A percentile compares a stretch with the other conserved stretches of the same genome.
Conservation (phyloP, 1,140 invertebrate genomes). For the Dufourea novaeangliae region DNA sequence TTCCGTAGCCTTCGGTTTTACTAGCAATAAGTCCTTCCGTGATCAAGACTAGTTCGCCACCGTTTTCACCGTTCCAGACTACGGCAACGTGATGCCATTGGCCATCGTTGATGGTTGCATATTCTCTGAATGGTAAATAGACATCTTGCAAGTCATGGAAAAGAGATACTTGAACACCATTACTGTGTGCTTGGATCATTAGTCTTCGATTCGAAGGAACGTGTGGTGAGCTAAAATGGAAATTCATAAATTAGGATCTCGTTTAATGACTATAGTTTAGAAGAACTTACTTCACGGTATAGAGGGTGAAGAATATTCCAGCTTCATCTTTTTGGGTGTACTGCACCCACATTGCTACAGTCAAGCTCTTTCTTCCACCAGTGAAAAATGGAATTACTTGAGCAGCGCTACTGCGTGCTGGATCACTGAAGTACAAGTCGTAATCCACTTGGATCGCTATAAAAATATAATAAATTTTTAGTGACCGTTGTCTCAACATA, state of each 20-base stretch:
- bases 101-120: conserved; percentile 96
- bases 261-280: neutral
- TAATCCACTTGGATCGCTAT: conserved; percentile 96
- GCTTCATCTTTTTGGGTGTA: conserved; percentile 94
- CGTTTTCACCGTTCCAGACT: conserved; percentile 94
- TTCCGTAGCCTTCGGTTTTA: conserved; percentile 92
- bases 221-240: conserved; percentile 86
- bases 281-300: conserved; percentile 87
- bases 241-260: neutral
- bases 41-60: conserved; percentile 92
- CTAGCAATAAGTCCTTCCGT: conserved; percentile 96
- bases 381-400: conserved; percentile 95
- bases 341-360: conserved; percentile 97
- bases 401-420: conserved; percentile 92
- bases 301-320: conserved; percentile 96
- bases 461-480: conserved; percentile 63
- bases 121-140: conserved; percentile 94
- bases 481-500: too few relatives aligned
- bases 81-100: conserved; percentile 98
- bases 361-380: conserved; percentile 88
- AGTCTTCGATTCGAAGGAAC: conserved; percentile 89
- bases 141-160: conserved; percentile 94
- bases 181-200: conserved; percentile 94
- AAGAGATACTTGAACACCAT: conserved; percentile 93
- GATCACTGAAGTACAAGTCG: conserved; percentile 96